phyloP scores from a whole-genome alignment of 2,888 invertebrate species.

The Leptogaster cylindrica region DNA sequence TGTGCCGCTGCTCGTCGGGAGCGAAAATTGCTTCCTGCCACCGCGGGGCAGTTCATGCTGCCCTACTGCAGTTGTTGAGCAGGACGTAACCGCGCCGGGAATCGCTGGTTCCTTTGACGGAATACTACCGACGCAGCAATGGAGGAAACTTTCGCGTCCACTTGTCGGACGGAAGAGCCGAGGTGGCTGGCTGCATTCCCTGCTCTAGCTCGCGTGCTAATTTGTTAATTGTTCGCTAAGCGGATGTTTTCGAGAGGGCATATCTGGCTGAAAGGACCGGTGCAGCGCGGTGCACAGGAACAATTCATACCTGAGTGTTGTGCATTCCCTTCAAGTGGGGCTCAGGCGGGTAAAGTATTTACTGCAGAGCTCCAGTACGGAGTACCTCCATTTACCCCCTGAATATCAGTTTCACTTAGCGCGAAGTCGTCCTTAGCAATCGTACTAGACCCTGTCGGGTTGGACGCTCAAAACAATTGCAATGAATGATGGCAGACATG shows the following conservation, averaged over 20 bases:
- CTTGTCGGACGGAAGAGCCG: constrained; percentile 17
- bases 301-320: neutral
- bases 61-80: constrained; percentile 11
- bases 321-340: neutral
- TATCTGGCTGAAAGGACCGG: constrained; percentile 6
- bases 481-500: constrained; percentile 1
- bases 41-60: constrained; percentile 9
- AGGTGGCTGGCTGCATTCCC: constrained; percentile 19
- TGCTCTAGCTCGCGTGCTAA: constrained; percentile 30
- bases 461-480: too few relatives aligned
- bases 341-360: neutral
- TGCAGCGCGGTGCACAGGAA: neutral
- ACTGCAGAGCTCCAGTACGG: neutral
- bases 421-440: too few relatives aligned
- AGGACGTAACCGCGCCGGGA: neutral
- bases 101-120: neutral
- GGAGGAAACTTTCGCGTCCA: constrained; percentile 24
- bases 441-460: too few relatives aligned
- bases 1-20: neutral
- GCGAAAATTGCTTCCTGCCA: constrained; percentile 4
- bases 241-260: constrained; percentile 18
- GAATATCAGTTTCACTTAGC: too few relatives aligned
- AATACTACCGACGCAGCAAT: neutral
- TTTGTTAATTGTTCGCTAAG: constrained; percentile 36
- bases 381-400: too few relatives aligned